Conservation (phyloP, 2,888 invertebrate species). For the Lochmaea capreae region DNA sequence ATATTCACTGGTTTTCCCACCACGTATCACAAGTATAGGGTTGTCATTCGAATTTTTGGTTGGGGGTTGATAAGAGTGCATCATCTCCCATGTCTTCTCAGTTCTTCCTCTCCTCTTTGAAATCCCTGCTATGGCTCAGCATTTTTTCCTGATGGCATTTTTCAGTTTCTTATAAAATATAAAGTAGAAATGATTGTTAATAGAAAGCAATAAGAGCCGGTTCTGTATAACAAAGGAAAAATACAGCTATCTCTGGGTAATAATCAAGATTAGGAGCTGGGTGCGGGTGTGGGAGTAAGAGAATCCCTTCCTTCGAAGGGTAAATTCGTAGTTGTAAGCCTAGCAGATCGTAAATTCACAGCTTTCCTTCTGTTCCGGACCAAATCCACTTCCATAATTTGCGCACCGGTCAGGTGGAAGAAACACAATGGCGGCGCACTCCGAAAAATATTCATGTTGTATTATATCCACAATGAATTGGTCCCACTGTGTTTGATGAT, state of each 20-base stretch:
- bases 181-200: not conserved
- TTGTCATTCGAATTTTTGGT: too few species aligned
- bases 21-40: too few species aligned
- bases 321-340: constrained; percentile 61
- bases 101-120: too few species aligned
- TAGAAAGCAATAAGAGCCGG: not conserved
- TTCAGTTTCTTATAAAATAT: not conserved
- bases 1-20: too few species aligned
- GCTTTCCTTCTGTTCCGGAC: constrained; percentile 54
- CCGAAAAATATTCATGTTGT: constrained; percentile 20
- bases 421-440: constrained; percentile 31
- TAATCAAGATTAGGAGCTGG: constrained; percentile 62
- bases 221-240: constrained; percentile 48
- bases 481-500: not conserved
- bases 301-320: constrained; percentile 57
- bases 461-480: not conserved
- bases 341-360: constrained; percentile 61
- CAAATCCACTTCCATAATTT: constrained; percentile 61
- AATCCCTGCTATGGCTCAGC: too few species aligned
- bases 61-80: too few species aligned
- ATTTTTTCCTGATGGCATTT: too few species aligned
- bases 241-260: constrained; percentile 57
- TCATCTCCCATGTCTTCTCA: too few species aligned
- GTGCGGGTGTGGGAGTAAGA: constrained; percentile 53
- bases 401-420: constrained; percentile 37